Evolutionary conservation across 2,113 vertebrate species (phyloP).

Genomic region (Ceyx cyanopectus): DNA sequence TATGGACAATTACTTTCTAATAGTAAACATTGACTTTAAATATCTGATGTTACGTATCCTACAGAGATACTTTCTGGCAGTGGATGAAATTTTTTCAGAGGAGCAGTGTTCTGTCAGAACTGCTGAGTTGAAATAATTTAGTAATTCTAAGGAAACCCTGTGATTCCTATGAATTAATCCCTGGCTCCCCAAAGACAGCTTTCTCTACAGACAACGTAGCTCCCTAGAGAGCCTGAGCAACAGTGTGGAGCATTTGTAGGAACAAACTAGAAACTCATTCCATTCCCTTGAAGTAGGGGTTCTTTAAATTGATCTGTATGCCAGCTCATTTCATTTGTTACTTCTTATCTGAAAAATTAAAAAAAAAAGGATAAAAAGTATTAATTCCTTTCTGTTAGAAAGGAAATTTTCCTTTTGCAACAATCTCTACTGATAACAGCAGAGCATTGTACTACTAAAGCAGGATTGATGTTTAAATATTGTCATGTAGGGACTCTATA

Average conservation of each 20-base stretch:
- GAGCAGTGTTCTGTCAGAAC: background rate
- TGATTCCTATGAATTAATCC: background rate
- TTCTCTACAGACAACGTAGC: background rate
- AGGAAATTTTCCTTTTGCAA: background rate
- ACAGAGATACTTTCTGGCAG: background rate
- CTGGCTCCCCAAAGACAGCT: background rate
- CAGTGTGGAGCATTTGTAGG: background rate
- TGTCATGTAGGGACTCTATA: background rate
- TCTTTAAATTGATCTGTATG: background rate
- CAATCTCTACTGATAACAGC: background rate
- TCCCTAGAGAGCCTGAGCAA: background rate
- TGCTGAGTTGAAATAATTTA: background rate
- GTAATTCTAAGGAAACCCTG: background rate
- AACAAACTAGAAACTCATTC: background rate
- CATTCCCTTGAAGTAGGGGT: fast-evolving
- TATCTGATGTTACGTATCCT: background rate
- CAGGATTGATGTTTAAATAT: background rate
- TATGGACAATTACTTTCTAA: background rate
- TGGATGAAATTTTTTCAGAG: background rate
- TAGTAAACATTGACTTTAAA: background rate
- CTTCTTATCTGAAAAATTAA: background rate
- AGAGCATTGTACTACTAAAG: background rate
- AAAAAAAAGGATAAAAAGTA: background rate
- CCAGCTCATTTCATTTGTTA: background rate
- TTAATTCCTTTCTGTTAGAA: background rate